Conservation (phyloP, 2,888 invertebrate genomes). For the Caenorhabditis sulstoni region DNA sequence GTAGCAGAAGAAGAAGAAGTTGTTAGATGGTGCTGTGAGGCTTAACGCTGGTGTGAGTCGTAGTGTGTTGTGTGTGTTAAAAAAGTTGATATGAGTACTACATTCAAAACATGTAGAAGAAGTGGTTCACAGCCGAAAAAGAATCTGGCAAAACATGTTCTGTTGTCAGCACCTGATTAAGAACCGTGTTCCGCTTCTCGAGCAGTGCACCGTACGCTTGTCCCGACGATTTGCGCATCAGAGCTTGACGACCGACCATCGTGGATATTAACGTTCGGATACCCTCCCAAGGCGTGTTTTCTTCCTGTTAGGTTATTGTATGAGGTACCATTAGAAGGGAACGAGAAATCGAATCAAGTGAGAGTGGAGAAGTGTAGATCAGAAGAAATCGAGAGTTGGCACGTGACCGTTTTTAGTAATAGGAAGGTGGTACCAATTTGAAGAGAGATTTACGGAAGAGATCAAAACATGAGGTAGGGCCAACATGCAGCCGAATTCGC, state of each 20-base stretch:
- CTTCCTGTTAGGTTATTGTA: constrained; percentile 68
- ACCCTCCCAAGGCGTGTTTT: constrained; percentile 77
- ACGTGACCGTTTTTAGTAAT: background rate
- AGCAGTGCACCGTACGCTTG: constrained; percentile 75
- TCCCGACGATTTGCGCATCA: constrained; percentile 76
- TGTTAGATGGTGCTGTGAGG: constrained; percentile 32
- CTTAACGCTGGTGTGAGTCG: constrained; percentile 19
- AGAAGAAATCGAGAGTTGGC: constrained; percentile 3
- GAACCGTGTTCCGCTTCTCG: constrained; percentile 71
- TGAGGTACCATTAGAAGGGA: constrained; percentile 10
- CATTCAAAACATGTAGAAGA: constrained; percentile 60
- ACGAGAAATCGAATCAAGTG: constrained; percentile 7
- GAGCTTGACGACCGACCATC: constrained; percentile 77
- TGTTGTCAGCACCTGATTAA: constrained; percentile 75
- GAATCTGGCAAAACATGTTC: constrained; percentile 8
- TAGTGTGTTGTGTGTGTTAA: background rate
- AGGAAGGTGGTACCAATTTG: too few relatives aligned
- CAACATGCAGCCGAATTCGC: constrained; percentile 24
- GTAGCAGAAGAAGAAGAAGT: constrained; percentile 11
- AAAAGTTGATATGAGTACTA: constrained; percentile 57
- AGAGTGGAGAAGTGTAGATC: constrained; percentile 10
- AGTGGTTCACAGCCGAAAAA: constrained; percentile 51
- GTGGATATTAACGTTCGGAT: constrained; percentile 78
- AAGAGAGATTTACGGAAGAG: background rate
- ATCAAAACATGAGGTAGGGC: background rate